Conservation (phyloP, 2,113 vertebrate species). For the Sinocyclocheilus maitianheensis region DNA sequence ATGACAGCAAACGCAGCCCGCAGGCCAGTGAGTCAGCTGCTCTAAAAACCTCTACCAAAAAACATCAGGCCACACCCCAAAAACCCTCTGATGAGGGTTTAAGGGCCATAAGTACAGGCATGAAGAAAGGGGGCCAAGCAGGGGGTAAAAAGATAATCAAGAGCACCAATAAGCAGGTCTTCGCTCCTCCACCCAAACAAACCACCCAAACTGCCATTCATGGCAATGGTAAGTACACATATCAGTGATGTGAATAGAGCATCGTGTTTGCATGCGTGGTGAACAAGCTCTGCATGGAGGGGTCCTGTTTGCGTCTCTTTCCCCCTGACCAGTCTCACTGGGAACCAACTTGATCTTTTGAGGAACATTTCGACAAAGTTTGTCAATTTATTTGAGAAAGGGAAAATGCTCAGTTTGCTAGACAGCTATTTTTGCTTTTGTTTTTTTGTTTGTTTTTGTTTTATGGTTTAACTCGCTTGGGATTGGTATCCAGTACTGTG, state of each 20-base stretch:
- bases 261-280: slow-evolving; percentile 50
- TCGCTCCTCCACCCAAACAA: slow-evolving; percentile 83
- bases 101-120: slow-evolving; percentile 66
- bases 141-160: slow-evolving; percentile 87
- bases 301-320: slow-evolving; percentile 48
- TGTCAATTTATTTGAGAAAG: background rate
- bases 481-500: background rate
- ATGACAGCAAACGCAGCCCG: slow-evolving; percentile 70
- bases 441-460: no score
- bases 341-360: background rate
- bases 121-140: slow-evolving; percentile 81
- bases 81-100: slow-evolving; percentile 67
- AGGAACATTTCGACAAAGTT: background rate
- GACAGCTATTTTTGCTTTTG: no score
- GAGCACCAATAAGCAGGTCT: slow-evolving; percentile 83
- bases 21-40: slow-evolving; percentile 74
- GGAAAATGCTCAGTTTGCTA: background rate
- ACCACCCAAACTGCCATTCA: slow-evolving; percentile 76
- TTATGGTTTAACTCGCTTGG: background rate
- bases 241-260: background rate
- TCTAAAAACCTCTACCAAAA: slow-evolving; percentile 81
- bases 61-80: slow-evolving; percentile 75
- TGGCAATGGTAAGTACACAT: slow-evolving; percentile 74
- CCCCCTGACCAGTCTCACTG: slow-evolving; percentile 42
- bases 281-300: slow-evolving; percentile 47